Percentiles rank a stretch among this genome's conserved stretches.
These are phyloP conservation scores for Heliocidaris erythrogramma DNA, from an alignment of 35 echinoderm and acorn worm genomes.

Conservation along the genomic window DNA sequence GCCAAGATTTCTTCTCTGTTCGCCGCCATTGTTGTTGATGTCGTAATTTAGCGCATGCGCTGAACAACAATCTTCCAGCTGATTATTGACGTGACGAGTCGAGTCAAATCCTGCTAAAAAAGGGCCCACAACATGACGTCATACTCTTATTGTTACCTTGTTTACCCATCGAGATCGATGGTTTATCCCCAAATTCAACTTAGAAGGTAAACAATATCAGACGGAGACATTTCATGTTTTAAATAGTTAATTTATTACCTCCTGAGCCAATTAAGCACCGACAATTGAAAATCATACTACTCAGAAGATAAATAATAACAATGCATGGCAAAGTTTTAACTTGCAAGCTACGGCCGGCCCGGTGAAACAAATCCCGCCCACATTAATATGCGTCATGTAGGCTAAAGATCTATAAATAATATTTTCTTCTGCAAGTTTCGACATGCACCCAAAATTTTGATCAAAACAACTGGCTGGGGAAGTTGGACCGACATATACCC, in stretches of 20 bases:
- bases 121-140: background rate
- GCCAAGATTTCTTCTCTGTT: slow-evolving; percentile 97
- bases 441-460: background rate
- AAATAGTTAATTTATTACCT: no score
- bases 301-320: no score
- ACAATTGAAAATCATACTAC: no score
- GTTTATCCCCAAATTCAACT: background rate
- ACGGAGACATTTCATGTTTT: no score
- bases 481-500: background rate
- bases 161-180: no score
- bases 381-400: slow-evolving; percentile 16
- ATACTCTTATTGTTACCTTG: background rate
- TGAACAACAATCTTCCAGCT: background rate
- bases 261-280: no score
- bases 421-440: slow-evolving; percentile 17
- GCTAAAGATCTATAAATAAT: slow-evolving; percentile 47
- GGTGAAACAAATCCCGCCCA: background rate
- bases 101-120: background rate
- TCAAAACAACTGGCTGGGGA: background rate
- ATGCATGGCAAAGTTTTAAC: no score
- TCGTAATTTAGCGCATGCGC: slow-evolving; percentile 46
- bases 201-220: no score
- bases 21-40: slow-evolving; percentile 93
- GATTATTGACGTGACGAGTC: slow-evolving; percentile 3
- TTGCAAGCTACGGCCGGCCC: no score